Evolutionary conservation across 2,888 invertebrate genomes (phyloP), one percentile per base, ranked within the genome.

Genomic region (Hypomecis punctinalis): DNA sequence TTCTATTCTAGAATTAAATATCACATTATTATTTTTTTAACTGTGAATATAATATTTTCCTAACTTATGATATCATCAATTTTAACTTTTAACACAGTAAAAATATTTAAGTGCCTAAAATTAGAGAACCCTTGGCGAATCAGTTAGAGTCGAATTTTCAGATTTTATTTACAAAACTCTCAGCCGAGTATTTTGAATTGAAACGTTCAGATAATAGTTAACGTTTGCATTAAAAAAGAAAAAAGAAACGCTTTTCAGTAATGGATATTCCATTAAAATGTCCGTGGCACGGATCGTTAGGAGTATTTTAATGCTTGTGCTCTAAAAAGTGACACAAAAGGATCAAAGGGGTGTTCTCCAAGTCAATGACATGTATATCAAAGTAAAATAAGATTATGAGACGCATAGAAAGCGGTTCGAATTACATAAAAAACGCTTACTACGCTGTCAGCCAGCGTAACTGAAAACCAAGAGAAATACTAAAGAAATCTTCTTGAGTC

Each of bases 231-330:
- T 39, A 53, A 52, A 54, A 52, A 53, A 45, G 35, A 36, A 53
- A 53, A 53, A 42, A 40, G 23, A 33, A 46, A 53, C 42, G 46
- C 37, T 55, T 49, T 36, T 49, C 42, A 49, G 54, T 59, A 59
- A 63, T 63, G 59, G 63, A 58, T 58, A 54, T 49, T 54, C 63
- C 58, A 63, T 63, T 63, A 59, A 54, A 63, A 48, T 37, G 57
- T 47, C 57, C 42, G 13, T 42, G 23, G 39, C 58, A 58, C 13
- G 10, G 13, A 53, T 48, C 58, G 47, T 63, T 53, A 42, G 36
- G 23, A 51, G 43, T 11, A 23, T 43, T 52, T 37, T 54, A 13
- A 35, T 23, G 36, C 11, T 23, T 49, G 10, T 45, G 11, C 42
- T 13, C 6, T 42, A 55, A 10, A 40, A 52, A 9, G 23, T 33